Evolutionary conservation across 2,888 invertebrate genomes (phyloP).

Genomic region (Prenolepis imparis): DNA sequence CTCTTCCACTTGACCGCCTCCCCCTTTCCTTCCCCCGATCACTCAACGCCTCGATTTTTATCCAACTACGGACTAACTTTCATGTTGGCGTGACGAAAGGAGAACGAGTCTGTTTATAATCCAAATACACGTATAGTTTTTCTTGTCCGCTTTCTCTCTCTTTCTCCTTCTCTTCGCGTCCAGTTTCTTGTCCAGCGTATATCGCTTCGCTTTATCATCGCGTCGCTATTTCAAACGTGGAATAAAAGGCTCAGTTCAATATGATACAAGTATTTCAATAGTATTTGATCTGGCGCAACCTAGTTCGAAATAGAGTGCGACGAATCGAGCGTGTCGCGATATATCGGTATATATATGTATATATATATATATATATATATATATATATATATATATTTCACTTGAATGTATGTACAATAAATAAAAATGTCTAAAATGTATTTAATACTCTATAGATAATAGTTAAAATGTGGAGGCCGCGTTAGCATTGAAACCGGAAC

Average conservation of each 20-base stretch:
- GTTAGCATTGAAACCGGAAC: neutral
- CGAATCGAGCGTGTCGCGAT: neutral
- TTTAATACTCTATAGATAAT: neutral
- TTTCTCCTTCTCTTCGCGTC: neutral
- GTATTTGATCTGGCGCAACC: neutral
- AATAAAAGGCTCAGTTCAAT: conserved; percentile 12
- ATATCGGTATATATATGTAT: neutral
- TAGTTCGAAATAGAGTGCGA: conserved; percentile 17
- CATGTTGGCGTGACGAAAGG: conserved; percentile 54
- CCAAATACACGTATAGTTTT: conserved; percentile 56
- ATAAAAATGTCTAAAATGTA: neutral
- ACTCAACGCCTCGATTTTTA: conserved; percentile 53
- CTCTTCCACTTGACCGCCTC: conserved; percentile 37
- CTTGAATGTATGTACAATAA: neutral
- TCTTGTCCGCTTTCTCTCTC: conserved; percentile 11
- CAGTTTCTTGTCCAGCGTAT: conserved; percentile 34
- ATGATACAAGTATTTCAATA: neutral
- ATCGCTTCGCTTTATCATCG: neutral
- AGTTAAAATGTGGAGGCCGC: too few species aligned
- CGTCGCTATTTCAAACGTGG: conserved; percentile 1
- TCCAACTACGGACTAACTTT: conserved; percentile 58
- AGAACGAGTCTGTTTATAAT: conserved; percentile 56
- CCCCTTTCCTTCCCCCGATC: conserved; percentile 12
- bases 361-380: too few species aligned
- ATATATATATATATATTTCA: neutral